A percentile compares a stretch with the other conserved stretches of the same genome.
Evolutionary conservation across 1,140 invertebrate genomes (phyloP).

Genomic region (Trachymyrmex cornetzi): DNA sequence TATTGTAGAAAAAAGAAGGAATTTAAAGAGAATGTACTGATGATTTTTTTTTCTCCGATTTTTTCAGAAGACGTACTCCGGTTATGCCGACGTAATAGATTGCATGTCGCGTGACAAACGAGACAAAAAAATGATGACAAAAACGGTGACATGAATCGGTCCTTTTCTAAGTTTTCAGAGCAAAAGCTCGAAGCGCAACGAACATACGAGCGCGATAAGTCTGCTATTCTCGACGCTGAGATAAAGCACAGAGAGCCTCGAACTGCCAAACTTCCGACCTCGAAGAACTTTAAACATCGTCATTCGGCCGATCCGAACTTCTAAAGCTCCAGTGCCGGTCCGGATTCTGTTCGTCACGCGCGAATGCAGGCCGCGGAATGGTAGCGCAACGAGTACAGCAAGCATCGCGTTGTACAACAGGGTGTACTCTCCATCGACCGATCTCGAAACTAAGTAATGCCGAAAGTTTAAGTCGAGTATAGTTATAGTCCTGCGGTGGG

Average conservation of each 20-base stretch:
- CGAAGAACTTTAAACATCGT: conserved; percentile 58
- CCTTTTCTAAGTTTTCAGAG: not conserved
- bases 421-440: not conserved
- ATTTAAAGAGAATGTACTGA: not conserved
- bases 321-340: not conserved
- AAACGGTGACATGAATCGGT: not conserved
- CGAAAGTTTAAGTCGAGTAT: conserved; percentile 6
- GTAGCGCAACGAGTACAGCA: not conserved
- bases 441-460: conserved; percentile 40
- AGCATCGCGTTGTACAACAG: conserved; percentile 6
- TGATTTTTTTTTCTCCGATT: not conserved
- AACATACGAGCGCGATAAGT: conserved; percentile 45
- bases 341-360: conserved; percentile 21
- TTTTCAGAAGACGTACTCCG: not conserved
- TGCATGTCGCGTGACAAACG: conserved; percentile 2
- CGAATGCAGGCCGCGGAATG: conserved; percentile 16
- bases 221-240: conserved; percentile 15
- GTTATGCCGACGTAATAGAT: conserved; percentile 6
- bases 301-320: conserved; percentile 33
- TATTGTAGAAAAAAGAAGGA: not conserved
- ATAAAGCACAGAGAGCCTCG: conserved; percentile 42
- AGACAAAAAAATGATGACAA: conserved; percentile 4
- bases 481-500: not conserved
- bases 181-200: conserved; percentile 4
- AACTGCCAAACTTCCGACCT: conserved; percentile 55